Conservation (phyloP, 2,888 invertebrate genomes). For the Copidosoma aretas region DNA sequence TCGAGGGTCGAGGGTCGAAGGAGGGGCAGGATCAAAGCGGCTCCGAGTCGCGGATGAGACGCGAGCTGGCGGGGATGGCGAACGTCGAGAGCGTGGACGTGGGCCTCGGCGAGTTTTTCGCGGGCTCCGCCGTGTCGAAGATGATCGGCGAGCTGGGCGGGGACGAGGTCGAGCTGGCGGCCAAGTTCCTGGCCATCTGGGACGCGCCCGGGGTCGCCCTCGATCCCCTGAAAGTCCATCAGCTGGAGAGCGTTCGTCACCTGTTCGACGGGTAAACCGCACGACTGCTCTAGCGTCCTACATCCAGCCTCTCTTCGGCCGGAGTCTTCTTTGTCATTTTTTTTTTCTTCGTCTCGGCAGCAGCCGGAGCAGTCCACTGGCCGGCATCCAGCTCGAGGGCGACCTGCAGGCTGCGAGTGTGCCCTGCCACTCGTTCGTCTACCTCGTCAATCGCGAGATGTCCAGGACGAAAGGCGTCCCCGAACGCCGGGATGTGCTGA, state of each 20-base stretch:
- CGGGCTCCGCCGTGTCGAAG: constrained; percentile 41
- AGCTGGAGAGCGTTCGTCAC: constrained; percentile 40
- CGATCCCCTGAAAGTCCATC: constrained; percentile 46
- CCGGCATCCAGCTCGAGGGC: constrained; percentile 39
- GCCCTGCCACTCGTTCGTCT: constrained; percentile 55
- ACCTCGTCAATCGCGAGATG: constrained; percentile 50
- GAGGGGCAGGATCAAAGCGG: background rate
- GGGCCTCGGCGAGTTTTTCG: constrained; percentile 48
- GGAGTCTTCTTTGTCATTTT: background rate
- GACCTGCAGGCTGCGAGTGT: constrained; percentile 51
- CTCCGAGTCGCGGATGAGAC: constrained; percentile 18
- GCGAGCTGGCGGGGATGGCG: constrained; percentile 40
- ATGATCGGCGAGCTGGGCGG: constrained; percentile 41
- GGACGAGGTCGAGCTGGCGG: constrained; percentile 51
- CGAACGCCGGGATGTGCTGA: constrained; percentile 38
- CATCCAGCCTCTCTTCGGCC: too few relatives aligned
- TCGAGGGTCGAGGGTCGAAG: background rate
- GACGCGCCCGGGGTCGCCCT: constrained; percentile 51
- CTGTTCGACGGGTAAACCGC: constrained; percentile 48
- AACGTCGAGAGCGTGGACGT: constrained; percentile 50
- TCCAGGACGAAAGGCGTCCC: constrained; percentile 34
- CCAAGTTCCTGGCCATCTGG: constrained; percentile 54
- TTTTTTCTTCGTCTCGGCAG: background rate
- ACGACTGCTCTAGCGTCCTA: too few relatives aligned
- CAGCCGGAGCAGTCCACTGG: constrained; percentile 7